A percentile compares a stretch with the other conserved stretches of the same genome.
phyloP scores from a whole-genome alignment of 2,113 vertebrate species.

The Varanus salvator region DNA sequence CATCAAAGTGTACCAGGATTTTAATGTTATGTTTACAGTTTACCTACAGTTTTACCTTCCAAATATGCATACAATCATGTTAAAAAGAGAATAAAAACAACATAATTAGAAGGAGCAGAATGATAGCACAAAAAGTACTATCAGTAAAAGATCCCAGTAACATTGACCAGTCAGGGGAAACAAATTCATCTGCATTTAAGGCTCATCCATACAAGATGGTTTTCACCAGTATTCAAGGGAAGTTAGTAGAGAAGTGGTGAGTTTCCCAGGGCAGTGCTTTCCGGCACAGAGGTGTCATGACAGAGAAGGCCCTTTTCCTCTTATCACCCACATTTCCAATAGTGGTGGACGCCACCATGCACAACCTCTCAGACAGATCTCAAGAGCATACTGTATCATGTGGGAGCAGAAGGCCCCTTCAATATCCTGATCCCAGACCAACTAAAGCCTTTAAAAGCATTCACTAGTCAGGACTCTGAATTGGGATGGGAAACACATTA shows the following conservation, averaged over 20 bases:
- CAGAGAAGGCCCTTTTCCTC: neutral
- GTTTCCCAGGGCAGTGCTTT: neutral
- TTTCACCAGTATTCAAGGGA: neutral
- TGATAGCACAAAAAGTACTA: neutral
- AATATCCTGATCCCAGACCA: neutral
- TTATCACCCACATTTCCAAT: neutral
- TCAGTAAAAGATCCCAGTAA: neutral
- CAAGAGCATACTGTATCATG: neutral
- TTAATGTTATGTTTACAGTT: neutral
- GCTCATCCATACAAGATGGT: neutral
- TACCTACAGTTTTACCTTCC: neutral
- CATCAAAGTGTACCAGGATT: neutral
- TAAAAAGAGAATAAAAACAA: neutral
- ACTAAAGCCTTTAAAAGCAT: neutral
- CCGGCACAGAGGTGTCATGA: neutral
- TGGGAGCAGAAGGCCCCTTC: neutral
- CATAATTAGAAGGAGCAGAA: neutral
- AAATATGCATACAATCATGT: neutral
- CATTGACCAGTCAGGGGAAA: neutral
- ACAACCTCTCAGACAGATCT: neutral
- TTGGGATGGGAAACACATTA: neutral
- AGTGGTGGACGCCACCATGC: neutral
- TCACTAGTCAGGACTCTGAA: neutral
- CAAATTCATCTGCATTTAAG: neutral
- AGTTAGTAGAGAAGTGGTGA: neutral